Base-by-base conservation (phyloP, 2,113 vertebrate species). In the Odobenus rosmarus region DNA sequence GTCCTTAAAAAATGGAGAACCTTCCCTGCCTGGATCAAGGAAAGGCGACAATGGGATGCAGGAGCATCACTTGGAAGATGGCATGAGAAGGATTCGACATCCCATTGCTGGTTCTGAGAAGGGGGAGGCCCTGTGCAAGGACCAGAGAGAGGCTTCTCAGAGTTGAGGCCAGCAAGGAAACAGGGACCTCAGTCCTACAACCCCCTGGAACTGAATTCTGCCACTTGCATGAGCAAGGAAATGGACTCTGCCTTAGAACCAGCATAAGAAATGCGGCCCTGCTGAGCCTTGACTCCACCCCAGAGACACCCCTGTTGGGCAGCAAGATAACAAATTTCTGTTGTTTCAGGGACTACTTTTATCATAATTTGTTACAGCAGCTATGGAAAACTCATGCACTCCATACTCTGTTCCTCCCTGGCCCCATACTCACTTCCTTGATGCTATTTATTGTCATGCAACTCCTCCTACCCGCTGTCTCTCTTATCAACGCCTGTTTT, bases 91-190 rank as follows among this genome's bases (percentile, higher is more conserved):
- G 13, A 91, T 12, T 11, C 10, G 2, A 28, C 16, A 81, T 23
- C 82, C 28, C 23, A 7, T 3, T 57, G 16, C 13, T 16, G 7
- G 14, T 64, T 80, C 69, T 71, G 28, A 87, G 83, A 79, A 24
- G 18, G 0, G 14, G 46, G 18, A 33, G 0, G 0, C 11, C 33
- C 1, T 9, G 15, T 14, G 14, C 16, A 82, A 83, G 26, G n/a
- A 36, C 36, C 9, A 24, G 67, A 46, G 26, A 79, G 61, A 23
- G 23, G 7, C 49, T 31, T 55, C 76, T 24, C 9, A 28, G 24
- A 42, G 15, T 26, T 15, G 31, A 62, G 51, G 79, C 39, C n/a
- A 33, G 18, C 7, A 31, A 72, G n/a, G 14, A 94, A 49, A 24
- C 0, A 0, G 26, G 5, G 15, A 51, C 36, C 53, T 85, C 19